These are phyloP conservation scores for Callocephalon fimbriatum DNA, from an alignment of 2,113 vertebrate species.

Conservation along the genomic window DNA sequence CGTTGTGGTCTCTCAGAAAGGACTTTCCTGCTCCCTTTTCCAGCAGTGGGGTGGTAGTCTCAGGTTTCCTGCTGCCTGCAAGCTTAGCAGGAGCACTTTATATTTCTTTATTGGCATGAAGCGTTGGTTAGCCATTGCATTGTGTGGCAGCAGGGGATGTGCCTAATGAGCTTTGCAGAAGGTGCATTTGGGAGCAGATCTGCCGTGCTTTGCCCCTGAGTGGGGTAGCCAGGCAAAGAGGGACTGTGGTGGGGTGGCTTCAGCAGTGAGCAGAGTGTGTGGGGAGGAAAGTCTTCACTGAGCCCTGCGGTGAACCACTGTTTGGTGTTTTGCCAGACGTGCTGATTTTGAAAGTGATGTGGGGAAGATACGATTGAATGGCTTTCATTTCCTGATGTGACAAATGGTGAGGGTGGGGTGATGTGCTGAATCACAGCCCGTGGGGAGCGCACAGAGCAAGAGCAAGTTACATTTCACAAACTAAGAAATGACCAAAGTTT, in stretches of 20 bases:
- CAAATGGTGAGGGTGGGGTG: neutral
- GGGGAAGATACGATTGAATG: neutral
- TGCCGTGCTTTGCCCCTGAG: accelerated
- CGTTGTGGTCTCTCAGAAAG: neutral
- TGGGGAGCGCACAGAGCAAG: neutral
- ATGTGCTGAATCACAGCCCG: accelerated
- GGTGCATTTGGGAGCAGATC: accelerated
- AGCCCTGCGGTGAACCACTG: accelerated
- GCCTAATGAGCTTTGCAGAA: neutral
- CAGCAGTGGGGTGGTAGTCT: accelerated
- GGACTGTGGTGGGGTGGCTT: neutral
- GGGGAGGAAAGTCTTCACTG: accelerated
- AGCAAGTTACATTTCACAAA: neutral
- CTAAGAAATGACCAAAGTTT: neutral
- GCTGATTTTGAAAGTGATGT: neutral
- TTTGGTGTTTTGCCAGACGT: neutral
- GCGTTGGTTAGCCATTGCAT: accelerated
- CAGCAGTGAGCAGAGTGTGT: accelerated
- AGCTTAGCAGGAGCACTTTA: accelerated
- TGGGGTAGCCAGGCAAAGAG: neutral
- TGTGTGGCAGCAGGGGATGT: neutral
- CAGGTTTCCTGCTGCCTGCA: neutral
- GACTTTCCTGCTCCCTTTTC: neutral
- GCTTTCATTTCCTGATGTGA: neutral
- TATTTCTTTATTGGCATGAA: accelerated